Evolutionary conservation across 2,888 invertebrate genomes (phyloP).

Genomic region (Caenorhabditis sp.): DNA sequence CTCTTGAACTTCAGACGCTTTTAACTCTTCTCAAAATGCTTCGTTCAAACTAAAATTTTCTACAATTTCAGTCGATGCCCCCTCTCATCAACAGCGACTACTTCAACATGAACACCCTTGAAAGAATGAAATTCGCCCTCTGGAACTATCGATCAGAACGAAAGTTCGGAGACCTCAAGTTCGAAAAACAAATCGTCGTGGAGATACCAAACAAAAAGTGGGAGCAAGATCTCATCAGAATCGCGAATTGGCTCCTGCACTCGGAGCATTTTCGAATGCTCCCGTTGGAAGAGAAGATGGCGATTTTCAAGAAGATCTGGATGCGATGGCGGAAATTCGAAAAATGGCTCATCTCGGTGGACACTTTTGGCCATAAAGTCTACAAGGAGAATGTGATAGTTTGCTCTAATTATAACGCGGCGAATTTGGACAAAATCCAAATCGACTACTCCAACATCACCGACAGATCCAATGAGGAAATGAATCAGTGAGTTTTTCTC

Average conservation of each 20-base stretch:
- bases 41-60: no score
- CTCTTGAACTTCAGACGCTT: neutral
- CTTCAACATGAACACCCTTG: constrained; percentile 49
- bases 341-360: constrained; percentile 61
- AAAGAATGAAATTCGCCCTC: constrained; percentile 58
- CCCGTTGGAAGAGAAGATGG: constrained; percentile 65
- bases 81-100: constrained; percentile 52
- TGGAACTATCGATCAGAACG: constrained; percentile 63
- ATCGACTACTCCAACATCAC: constrained; percentile 61
- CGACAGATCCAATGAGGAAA: constrained; percentile 50
- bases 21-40: neutral
- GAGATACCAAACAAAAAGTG: constrained; percentile 59
- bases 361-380: constrained; percentile 57
- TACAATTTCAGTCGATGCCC: constrained; percentile 44
- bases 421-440: constrained; percentile 42
- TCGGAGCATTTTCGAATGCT: constrained; percentile 61
- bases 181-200: constrained; percentile 54
- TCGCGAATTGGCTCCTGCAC: constrained; percentile 65
- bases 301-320: constrained; percentile 60
- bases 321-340: constrained; percentile 61
- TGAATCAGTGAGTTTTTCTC: constrained; percentile 51
- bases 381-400: constrained; percentile 59
- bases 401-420: constrained; percentile 60
- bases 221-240: constrained; percentile 58
- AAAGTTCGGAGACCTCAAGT: constrained; percentile 61